These are phyloP conservation scores for Acrobasis consociella DNA, from an alignment of 2,888 invertebrate genomes.

Conservation along the genomic window DNA sequence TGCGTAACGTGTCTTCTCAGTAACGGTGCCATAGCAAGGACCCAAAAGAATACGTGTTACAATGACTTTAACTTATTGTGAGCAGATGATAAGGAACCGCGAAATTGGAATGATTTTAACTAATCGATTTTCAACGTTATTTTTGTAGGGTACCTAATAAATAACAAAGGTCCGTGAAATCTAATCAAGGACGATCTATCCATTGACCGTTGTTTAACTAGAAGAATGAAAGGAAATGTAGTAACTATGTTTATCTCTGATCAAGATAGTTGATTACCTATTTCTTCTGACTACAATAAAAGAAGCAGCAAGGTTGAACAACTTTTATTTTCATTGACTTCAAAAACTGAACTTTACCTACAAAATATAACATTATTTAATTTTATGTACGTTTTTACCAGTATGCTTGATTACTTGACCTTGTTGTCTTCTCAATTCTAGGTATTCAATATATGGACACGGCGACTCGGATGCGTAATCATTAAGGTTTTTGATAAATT, in stretches of 20 bases:
- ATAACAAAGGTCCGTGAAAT: conserved; percentile 1
- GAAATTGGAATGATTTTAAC: background rate
- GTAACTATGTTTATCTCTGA: conserved; percentile 40
- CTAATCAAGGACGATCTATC: conserved; percentile 9
- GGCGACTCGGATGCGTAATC: background rate
- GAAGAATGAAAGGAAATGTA: conserved; percentile 45
- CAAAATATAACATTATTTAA: background rate
- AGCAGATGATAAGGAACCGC: background rate
- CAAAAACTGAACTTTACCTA: background rate
- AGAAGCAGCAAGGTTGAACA: conserved; percentile 31
- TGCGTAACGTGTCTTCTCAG: conserved; percentile 68
- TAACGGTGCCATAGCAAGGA: conserved; percentile 74
- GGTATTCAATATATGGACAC: background rate
- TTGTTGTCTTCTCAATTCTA: conserved; percentile 31
- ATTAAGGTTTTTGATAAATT: background rate
- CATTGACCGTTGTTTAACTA: conserved; percentile 23
- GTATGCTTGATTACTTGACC: conserved; percentile 33
- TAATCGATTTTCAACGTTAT: background rate
- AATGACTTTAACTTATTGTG: conserved; percentile 35
- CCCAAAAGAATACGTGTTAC: conserved; percentile 60
- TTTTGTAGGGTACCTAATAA: background rate
- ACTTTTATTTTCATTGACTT: conserved; percentile 12
- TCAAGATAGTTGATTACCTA: conserved; percentile 35
- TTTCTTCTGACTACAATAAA: conserved; percentile 35
- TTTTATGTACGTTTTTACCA: background rate